phyloP scores from a whole-genome alignment of 2,113 vertebrate genomes.

The Galemys pyrenaicus region DNA sequence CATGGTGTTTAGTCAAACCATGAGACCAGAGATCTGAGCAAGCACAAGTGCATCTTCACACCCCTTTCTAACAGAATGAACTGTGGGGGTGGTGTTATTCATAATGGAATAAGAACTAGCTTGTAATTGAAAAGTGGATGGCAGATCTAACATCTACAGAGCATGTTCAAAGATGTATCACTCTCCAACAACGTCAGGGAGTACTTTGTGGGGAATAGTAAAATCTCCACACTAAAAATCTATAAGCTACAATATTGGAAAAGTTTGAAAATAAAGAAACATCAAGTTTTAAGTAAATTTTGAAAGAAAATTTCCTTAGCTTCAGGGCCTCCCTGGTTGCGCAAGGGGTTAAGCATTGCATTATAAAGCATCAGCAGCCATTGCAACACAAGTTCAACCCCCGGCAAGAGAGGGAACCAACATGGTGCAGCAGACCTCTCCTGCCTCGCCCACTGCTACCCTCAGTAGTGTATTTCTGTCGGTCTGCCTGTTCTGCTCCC shows the following conservation, averaged over 20 bases:
- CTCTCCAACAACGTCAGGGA: not conserved
- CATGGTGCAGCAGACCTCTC: no score
- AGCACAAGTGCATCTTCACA: not conserved
- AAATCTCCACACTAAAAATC: not conserved
- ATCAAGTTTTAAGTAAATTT: not conserved
- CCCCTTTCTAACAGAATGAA: not conserved
- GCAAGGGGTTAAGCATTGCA: no score
- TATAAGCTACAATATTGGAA: not conserved
- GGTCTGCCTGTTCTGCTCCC: no score
- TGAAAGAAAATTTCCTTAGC: not conserved
- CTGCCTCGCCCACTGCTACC: no score
- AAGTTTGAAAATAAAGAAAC: constrained; percentile 12
- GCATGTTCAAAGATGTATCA: not conserved
- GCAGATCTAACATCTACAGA: not conserved
- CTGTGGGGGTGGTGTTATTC: not conserved
- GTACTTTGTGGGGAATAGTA: not conserved
- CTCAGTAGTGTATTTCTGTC: no score
- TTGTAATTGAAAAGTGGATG: not conserved
- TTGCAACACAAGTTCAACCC: not conserved
- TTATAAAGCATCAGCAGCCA: no score
- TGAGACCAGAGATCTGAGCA: not conserved
- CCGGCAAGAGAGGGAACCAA: no score
- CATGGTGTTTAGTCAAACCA: not conserved
- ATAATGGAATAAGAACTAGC: not conserved
- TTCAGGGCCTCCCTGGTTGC: no score